Conservation (phyloP, 2,888 invertebrate species). For the Mycogona germanica region DNA sequence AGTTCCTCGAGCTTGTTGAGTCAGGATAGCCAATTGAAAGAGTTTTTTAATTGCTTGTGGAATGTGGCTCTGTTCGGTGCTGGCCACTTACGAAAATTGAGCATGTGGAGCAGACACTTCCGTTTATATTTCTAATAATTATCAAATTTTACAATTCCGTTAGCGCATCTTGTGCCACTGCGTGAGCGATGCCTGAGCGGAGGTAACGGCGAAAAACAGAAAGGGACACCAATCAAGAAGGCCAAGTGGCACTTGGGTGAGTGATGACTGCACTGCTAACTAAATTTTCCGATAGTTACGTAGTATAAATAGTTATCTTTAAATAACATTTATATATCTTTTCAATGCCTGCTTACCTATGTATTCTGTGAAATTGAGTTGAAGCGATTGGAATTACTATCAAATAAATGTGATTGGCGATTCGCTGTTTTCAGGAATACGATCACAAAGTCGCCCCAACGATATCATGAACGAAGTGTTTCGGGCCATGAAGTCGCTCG, state of each 20-base stretch:
- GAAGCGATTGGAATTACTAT: too few relatives aligned
- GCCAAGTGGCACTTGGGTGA: conserved; percentile 96
- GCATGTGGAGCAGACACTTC: too few relatives aligned
- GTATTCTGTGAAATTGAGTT: too few relatives aligned
- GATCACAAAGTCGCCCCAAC: conserved; percentile 97
- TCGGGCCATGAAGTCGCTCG: conserved; percentile 94
- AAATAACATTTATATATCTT: neutral
- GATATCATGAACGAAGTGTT: conserved; percentile 99
- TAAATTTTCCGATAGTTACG: too few relatives aligned
- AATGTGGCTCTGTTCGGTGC: too few relatives aligned
- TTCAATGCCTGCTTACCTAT: neutral
- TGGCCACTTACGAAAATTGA: too few relatives aligned
- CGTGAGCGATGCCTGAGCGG: conserved; percentile 38
- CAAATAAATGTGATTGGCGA: too few relatives aligned
- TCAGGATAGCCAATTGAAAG: too few relatives aligned
- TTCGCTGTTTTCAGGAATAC: conserved; percentile 44
- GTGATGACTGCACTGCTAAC: neutral
- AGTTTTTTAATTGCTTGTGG: too few relatives aligned
- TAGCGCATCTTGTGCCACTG: conserved; percentile 31
- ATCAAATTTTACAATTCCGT: neutral
- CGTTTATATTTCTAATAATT: too few relatives aligned
- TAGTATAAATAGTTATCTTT: too few relatives aligned
- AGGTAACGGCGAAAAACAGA: conserved; percentile 25
- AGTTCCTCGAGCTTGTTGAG: too few relatives aligned
- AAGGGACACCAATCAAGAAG: conserved; percentile 68